Conservation (phyloP, 2,113 vertebrate species). For the Meleagris gallopavo region DNA sequence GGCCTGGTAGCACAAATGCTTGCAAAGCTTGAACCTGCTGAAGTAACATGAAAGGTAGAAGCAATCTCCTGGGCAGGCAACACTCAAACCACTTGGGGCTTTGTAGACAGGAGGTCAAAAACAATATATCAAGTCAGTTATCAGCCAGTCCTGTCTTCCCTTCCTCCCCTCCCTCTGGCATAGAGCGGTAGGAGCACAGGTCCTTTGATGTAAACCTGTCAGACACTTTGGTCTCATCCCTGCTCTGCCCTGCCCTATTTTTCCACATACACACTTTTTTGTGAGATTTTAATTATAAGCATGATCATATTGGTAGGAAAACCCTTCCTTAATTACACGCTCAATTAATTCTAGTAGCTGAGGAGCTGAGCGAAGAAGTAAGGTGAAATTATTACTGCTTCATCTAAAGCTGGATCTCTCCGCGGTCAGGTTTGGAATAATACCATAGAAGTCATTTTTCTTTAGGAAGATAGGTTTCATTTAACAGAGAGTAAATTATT, state of each 20-base stretch:
- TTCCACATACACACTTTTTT: slow-evolving; percentile 13
- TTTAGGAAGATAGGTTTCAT: slow-evolving; percentile 45
- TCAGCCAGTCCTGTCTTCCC: slow-evolving; percentile 17
- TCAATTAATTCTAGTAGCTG: slow-evolving; percentile 63
- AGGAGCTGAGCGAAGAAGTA: slow-evolving; percentile 32
- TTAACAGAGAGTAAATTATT: slow-evolving; percentile 52
- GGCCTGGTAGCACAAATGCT: background rate
- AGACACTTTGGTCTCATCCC: slow-evolving; percentile 30
- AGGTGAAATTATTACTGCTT: slow-evolving; percentile 47
- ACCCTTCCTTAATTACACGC: slow-evolving; percentile 64
- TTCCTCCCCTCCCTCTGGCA: slow-evolving; percentile 63
- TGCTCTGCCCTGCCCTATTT: slow-evolving; percentile 46
- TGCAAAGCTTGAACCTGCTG: slow-evolving; percentile 9
- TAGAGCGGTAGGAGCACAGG: slow-evolving; percentile 13
- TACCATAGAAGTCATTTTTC: background rate
- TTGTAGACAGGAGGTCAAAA: slow-evolving; percentile 62
- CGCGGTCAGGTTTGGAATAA: background rate
- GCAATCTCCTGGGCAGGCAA: background rate
- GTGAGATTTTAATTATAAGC: slow-evolving; percentile 69
- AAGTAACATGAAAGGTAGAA: slow-evolving; percentile 22
- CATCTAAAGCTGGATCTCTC: slow-evolving; percentile 42
- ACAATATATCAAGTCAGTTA: slow-evolving; percentile 30
- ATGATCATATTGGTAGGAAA: slow-evolving; percentile 61
- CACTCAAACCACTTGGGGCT: slow-evolving; percentile 27
- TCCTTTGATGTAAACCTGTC: slow-evolving; percentile 68